Conservation (phyloP, 2,113 vertebrate species). For the Anseranas semipalmata region DNA sequence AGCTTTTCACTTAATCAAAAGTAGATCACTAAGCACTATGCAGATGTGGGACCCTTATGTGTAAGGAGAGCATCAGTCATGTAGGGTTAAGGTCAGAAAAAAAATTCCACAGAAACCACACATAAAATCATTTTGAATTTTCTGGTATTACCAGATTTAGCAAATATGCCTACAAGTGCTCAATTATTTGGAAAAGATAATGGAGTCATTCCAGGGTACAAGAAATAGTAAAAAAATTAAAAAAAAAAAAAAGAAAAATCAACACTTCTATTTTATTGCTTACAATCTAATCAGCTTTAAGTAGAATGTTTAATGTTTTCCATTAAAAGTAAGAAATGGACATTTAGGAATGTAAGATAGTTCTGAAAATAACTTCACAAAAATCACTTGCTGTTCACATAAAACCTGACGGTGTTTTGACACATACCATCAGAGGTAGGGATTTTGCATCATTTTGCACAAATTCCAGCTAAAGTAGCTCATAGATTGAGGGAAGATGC, state of each 20-base stretch:
- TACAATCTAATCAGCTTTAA: neutral
- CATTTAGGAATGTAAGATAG: slow-evolving; percentile 32
- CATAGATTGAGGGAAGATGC: slow-evolving; percentile 23
- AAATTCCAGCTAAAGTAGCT: slow-evolving; percentile 14
- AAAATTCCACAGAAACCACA: neutral
- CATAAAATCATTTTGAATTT: neutral
- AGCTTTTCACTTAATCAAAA: neutral
- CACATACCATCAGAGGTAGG: slow-evolving; percentile 51
- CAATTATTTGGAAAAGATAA: neutral
- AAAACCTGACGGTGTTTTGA: slow-evolving; percentile 66
- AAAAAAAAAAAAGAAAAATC: neutral
- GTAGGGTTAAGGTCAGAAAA: neutral
- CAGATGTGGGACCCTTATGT: neutral
- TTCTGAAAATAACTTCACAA: slow-evolving; percentile 50
- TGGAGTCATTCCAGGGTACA: neutral
- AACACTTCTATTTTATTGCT: neutral
- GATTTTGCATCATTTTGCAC: slow-evolving; percentile 41
- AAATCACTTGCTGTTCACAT: slow-evolving; percentile 49
- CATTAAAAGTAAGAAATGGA: slow-evolving; percentile 17
- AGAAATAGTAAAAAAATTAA: neutral
- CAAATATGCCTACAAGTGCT: neutral
- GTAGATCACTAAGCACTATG: neutral
- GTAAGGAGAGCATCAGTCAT: neutral
- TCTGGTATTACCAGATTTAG: neutral
- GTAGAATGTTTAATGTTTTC: slow-evolving; percentile 15